phyloP scores from a whole-genome alignment of 2,797 vertebrate genomes.

The Rhincodon typus region DNA sequence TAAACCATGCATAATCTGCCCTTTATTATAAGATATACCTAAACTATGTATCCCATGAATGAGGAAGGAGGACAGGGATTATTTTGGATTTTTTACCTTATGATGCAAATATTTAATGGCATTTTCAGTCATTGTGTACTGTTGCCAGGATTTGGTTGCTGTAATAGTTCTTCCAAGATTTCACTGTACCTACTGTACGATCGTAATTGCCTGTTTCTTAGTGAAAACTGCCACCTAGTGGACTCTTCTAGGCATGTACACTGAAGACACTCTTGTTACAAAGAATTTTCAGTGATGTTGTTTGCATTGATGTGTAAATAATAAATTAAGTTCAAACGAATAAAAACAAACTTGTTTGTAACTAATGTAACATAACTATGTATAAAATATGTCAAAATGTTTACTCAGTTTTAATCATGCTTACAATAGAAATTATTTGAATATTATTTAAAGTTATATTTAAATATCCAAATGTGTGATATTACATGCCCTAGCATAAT shows the following conservation, averaged over 20 bases:
- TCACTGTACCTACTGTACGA: neutral
- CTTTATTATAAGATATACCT: neutral
- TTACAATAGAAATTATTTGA: neutral
- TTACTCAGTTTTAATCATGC: neutral
- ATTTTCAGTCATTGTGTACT: neutral
- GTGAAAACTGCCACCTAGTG: slow-evolving; percentile 27
- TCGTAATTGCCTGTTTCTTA: neutral
- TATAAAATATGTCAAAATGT: neutral
- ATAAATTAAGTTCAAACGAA: neutral
- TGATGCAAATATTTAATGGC: neutral
- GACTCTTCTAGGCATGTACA: neutral
- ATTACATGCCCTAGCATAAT: neutral
- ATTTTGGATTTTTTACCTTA: too few species aligned
- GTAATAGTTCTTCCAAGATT: neutral
- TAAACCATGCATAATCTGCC: neutral
- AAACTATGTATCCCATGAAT: neutral
- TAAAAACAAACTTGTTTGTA: neutral
- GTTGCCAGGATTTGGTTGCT: neutral
- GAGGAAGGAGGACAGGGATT: neutral
- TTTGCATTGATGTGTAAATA: neutral
- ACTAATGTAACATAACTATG: neutral
- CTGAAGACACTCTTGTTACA: neutral
- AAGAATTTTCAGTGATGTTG: neutral
- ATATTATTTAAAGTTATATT: neutral
- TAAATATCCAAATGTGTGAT: neutral